Percentiles rank a stretch among this genome's conserved stretches.
These are phyloP conservation scores for Noturus placidus DNA, from an alignment of 2,113 vertebrate species.

Conservation along the genomic window DNA sequence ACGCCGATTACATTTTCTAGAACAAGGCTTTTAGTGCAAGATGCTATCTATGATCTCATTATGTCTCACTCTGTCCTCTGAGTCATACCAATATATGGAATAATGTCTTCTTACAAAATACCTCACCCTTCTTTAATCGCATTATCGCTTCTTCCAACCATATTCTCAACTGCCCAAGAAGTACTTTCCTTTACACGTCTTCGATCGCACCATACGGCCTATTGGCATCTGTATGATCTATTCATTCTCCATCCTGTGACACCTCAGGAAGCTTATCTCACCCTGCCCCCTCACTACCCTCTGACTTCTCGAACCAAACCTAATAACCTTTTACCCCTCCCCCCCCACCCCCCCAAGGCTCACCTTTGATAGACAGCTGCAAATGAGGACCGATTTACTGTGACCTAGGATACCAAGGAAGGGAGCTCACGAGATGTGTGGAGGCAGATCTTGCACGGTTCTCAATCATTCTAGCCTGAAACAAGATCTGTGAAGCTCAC, in stretches of 20 bases:
- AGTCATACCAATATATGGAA: not conserved
- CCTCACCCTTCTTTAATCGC: constrained; percentile 12
- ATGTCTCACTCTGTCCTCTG: not conserved
- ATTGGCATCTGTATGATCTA: not conserved
- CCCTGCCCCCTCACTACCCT: constrained; percentile 17
- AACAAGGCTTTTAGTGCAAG: not conserved
- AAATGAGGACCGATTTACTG: constrained; percentile 49
- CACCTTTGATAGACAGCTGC: constrained; percentile 45
- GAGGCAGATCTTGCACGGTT: not conserved
- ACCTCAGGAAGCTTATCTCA: constrained; percentile 21
- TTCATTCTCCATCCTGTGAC: constrained; percentile 15
- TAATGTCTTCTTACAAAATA: not conserved
- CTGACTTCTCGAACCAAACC: not conserved
- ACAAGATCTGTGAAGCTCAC: not conserved
- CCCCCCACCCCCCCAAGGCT: not conserved
- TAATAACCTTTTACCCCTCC: not conserved
- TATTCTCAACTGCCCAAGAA: not conserved
- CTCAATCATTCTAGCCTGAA: not conserved
- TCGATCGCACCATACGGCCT: not conserved
- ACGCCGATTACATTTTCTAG: not conserved
- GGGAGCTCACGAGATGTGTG: not conserved
- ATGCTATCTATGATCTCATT: not conserved
- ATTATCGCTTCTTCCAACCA: not conserved
- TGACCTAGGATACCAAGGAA: not conserved
- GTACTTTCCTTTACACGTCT: not conserved